phyloP scores from a whole-genome alignment of 2,113 vertebrate species.

The Tupaia chinensis region DNA sequence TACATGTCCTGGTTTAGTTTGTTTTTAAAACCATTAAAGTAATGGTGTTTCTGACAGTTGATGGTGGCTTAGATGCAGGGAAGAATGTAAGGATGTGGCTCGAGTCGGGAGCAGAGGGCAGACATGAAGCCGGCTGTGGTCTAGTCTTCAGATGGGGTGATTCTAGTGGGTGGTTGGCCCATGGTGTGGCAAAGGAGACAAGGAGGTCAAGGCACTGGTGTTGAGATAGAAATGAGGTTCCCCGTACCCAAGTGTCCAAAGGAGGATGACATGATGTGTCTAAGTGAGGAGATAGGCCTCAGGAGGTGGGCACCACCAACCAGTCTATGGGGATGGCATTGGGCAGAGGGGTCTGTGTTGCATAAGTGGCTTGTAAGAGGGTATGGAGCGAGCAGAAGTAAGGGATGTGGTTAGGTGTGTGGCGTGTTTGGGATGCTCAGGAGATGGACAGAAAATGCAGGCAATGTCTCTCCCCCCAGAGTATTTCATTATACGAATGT shows the following conservation, averaged over 20 bases:
- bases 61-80: neutral
- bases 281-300: neutral
- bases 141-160: neutral
- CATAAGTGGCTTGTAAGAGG: fast-evolving
- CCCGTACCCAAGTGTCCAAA: no score
- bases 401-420: no score
- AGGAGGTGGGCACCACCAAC: fast-evolving
- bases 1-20: fast-evolving
- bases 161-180: neutral
- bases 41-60: neutral
- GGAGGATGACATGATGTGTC: neutral
- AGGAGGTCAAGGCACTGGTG: neutral
- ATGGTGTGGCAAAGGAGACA: neutral
- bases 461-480: no score
- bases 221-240: neutral
- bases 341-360: neutral
- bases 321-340: neutral
- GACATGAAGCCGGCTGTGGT: neutral
- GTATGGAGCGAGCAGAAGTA: fast-evolving
- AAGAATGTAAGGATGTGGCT: neutral
- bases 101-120: neutral
- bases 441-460: neutral
- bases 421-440: neutral
- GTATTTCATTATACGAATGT: neutral
- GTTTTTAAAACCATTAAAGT: no score